Conservation (phyloP, 2,888 invertebrate species). For the Eurytoma californica region DNA sequence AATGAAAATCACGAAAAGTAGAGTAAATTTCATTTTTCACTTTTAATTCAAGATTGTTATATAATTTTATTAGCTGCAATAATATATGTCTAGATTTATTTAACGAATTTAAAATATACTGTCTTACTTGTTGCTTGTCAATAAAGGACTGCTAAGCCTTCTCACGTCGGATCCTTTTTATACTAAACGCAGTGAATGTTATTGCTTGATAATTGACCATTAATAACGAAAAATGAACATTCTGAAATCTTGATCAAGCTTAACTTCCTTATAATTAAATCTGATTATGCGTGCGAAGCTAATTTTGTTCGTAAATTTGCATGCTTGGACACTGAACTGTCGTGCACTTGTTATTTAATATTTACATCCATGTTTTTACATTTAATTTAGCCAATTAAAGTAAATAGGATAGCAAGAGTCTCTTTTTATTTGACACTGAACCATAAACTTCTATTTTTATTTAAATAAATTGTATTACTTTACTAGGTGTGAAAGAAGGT, state of each 20-base stretch:
- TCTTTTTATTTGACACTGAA: not conserved
- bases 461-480: too few relatives aligned
- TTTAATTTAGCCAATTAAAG: too few relatives aligned
- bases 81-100: too few relatives aligned
- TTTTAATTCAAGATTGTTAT: not conserved
- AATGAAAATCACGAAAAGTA: constrained; percentile 28
- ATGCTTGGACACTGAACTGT: constrained; percentile 1
- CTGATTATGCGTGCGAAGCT: not conserved
- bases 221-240: constrained; percentile 7
- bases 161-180: constrained; percentile 15
- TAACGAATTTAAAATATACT: too few relatives aligned
- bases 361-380: too few relatives aligned
- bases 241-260: constrained; percentile 3
- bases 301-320: constrained; percentile 8
- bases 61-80: not conserved
- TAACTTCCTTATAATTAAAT: constrained; percentile 33
- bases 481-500: too few relatives aligned
- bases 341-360: not conserved
- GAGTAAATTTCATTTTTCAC: constrained; percentile 21
- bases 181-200: constrained; percentile 2
- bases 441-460: not conserved
- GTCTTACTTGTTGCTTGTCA: too few relatives aligned
- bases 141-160: not conserved
- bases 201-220: not conserved
- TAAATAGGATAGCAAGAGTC: too few relatives aligned